Base-by-base conservation (phyloP, 2,888 invertebrate genomes). In the Andrena marginata region DNA sequence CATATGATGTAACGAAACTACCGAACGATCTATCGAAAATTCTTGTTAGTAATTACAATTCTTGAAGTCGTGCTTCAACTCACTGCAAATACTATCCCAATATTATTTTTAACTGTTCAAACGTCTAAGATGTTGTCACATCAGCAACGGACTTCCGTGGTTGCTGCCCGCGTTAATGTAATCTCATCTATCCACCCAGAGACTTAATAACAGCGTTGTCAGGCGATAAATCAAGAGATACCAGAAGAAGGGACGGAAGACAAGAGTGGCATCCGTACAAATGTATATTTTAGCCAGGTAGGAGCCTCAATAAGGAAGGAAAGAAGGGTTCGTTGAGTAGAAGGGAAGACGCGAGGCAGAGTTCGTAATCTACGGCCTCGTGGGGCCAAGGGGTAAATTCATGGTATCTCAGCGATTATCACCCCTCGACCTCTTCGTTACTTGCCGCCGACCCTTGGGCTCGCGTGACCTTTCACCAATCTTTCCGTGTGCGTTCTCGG, bases 351-450 rank as follows among this genome's bases (percentile, higher is more conserved):
- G 73, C 56, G 56, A 74, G 80, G 26, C 70, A 82, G 85, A 78
- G 82, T 84, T 89, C 81, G 86, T 88, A 89, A 90, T 90, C 87
- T 87, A 88, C 79, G 77, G 80, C 77, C 84, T 83, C 87, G 68
- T 68, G 86, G 81, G 84, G 85, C 87, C 84, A 80, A 83, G 79
- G 89, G 88, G 78, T 82, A 85, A 89, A 86, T 88, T 84, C 84
- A 85, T 62, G 80, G 85, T 87, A 87, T 91, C 89, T 88, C 80
- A 81, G 85, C 89, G 91, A 91, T 91, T 91, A 91, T 90, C 90
- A 87, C 89, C 86, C 89, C 87, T 87, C 85, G 86, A 85, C 82
- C 84, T 82, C 76, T 84, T 87, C 81, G 82, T 90, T 87, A 82
- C 86, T 86, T 85, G 85, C 80, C 68, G 71, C 42, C 70, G 64